A percentile compares a stretch with the other conserved stretches of the same genome.
phyloP scores from a whole-genome alignment of 2,113 vertebrate genomes.

The Grammomys surdaster region DNA sequence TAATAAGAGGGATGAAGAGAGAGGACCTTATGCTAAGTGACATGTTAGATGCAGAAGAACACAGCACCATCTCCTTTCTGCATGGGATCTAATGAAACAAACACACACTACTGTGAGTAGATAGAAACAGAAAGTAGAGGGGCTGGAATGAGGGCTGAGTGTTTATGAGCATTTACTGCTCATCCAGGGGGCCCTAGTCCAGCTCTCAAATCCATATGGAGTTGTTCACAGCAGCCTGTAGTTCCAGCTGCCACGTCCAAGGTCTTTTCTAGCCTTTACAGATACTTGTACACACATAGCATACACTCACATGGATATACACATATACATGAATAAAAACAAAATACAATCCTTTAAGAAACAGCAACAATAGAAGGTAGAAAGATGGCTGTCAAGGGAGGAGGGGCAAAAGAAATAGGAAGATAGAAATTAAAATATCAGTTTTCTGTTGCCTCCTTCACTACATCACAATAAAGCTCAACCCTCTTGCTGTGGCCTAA shows the following conservation, averaged over 20 bases:
- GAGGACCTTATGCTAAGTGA: background rate
- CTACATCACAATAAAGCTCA: background rate
- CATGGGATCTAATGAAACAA: background rate
- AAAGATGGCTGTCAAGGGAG: background rate
- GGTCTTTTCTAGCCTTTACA: background rate
- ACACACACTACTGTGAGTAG: background rate
- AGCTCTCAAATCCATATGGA: background rate
- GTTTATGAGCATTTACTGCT: background rate
- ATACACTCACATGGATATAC: background rate
- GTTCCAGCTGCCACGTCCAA: background rate
- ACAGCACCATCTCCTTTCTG: background rate
- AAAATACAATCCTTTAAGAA: background rate
- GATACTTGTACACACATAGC: background rate
- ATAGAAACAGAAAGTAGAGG: background rate
- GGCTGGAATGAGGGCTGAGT: background rate
- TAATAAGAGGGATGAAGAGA: background rate
- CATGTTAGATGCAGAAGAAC: background rate
- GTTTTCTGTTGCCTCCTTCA: background rate
- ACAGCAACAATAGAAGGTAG: background rate
- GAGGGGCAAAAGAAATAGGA: background rate
- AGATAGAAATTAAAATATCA: background rate
- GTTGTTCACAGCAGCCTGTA: background rate
- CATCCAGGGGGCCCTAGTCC: background rate
- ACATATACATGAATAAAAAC: background rate
- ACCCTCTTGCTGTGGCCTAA: background rate